phyloP scores from a whole-genome alignment of 1,140 invertebrate genomes.

The Danaus plexippus region DNA sequence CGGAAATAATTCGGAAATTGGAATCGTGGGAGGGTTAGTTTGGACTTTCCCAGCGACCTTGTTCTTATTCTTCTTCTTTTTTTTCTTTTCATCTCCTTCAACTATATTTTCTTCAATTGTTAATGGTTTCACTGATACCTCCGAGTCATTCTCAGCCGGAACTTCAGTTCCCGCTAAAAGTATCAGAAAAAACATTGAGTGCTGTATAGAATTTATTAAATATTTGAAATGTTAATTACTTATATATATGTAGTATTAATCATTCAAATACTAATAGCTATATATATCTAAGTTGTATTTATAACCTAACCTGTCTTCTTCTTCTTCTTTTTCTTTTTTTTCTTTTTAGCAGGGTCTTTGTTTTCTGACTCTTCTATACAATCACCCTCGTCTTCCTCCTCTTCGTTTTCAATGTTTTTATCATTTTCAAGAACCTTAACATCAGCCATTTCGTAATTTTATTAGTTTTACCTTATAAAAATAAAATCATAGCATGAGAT shows the following conservation, averaged over 20 bases:
- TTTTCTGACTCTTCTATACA: constrained; percentile 69
- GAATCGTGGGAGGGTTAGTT: constrained; percentile 83
- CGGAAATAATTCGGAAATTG: constrained; percentile 88
- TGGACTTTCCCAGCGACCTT: constrained; percentile 51
- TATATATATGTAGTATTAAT: neutral
- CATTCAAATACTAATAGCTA: constrained; percentile 4
- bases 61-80: constrained; percentile 78
- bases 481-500: constrained; percentile 8
- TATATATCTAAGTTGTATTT: constrained; percentile 7
- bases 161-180: constrained; percentile 35
- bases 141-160: constrained; percentile 29
- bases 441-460: constrained; percentile 47
- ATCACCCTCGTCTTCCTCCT: constrained; percentile 57
- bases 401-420: constrained; percentile 48
- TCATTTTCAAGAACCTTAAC: constrained; percentile 56
- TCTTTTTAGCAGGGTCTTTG: constrained; percentile 76
- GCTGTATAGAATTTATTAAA: too few species aligned
- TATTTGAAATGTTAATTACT: too few species aligned
- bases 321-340: constrained; percentile 83
- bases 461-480: constrained; percentile 13
- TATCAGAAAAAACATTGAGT: constrained; percentile 1
- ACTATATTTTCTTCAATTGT: constrained; percentile 43
- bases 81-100: constrained; percentile 75
- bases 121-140: constrained; percentile 33
- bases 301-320: constrained; percentile 76